Conservation (phyloP, 2,888 invertebrate species). For the Mesochorus sp. region DNA sequence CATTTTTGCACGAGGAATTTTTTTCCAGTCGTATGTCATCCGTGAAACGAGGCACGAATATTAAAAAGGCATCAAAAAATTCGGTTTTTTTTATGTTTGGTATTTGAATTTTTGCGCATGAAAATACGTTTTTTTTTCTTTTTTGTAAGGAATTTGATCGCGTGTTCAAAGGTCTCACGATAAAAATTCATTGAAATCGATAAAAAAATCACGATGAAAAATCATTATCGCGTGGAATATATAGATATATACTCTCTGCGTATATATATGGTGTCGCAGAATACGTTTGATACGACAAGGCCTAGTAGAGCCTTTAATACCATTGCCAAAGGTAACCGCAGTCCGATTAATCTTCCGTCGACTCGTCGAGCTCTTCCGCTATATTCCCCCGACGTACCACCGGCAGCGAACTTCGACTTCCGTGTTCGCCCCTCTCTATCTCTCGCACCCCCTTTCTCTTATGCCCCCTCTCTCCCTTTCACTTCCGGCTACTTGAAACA, state of each 20-base stretch:
- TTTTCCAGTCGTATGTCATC: no score
- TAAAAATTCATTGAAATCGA: no score
- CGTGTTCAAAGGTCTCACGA: no score
- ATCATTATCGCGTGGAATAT: neutral
- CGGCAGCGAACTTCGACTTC: constrained; percentile 37
- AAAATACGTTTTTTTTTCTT: no score
- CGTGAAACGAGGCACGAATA: no score
- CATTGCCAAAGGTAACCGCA: neutral
- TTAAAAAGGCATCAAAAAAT: no score
- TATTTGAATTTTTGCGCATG: no score
- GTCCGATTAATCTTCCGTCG: constrained; percentile 49
- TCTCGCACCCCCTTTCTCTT: neutral
- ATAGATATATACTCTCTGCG: neutral
- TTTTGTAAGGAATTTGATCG: no score
- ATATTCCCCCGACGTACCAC: neutral
- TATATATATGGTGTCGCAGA: neutral
- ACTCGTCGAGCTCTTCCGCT: constrained; percentile 41
- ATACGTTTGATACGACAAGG: neutral
- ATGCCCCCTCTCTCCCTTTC: neutral
- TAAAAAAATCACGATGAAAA: neutral
- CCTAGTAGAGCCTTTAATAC: constrained; percentile 1
- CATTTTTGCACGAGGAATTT: no score
- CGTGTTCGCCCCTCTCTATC: constrained; percentile 1
- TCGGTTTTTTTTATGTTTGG: no score
- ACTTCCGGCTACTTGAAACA: neutral